Conservation (phyloP, 2,888 invertebrate species). For the Chelonus formosanus region DNA sequence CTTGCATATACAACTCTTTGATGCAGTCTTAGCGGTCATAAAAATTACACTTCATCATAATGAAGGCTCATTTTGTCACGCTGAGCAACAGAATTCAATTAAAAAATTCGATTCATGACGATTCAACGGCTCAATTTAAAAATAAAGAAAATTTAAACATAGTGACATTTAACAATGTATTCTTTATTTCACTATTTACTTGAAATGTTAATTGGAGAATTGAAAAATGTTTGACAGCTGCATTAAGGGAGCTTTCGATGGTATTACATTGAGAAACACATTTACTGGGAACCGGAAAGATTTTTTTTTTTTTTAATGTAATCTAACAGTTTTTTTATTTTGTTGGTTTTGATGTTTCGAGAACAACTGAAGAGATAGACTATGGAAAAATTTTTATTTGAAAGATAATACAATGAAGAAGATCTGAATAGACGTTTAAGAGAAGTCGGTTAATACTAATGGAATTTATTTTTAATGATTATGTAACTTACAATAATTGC, state of each 20-base stretch:
- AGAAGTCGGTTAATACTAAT: too few relatives aligned
- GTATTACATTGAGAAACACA: too few relatives aligned
- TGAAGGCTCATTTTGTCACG: conserved; percentile 53
- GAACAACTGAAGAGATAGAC: too few relatives aligned
- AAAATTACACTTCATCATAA: conserved; percentile 49
- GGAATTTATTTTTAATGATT: too few relatives aligned
- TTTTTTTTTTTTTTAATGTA: not conserved
- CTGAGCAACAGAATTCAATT: conserved; percentile 47
- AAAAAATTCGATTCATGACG: conserved; percentile 46
- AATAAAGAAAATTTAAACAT: not conserved
- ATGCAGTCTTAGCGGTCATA: conserved; percentile 29
- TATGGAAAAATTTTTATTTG: not conserved
- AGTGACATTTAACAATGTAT: not conserved
- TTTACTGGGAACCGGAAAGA: not conserved
- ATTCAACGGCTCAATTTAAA: not conserved
- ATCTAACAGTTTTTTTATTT: not conserved
- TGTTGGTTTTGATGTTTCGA: too few relatives aligned
- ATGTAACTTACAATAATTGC: too few relatives aligned
- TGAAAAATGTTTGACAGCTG: too few relatives aligned
- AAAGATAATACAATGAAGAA: not conserved
- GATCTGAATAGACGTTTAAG: too few relatives aligned
- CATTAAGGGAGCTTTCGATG: too few relatives aligned
- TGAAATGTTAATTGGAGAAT: too few relatives aligned
- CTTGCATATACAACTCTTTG: too few relatives aligned
- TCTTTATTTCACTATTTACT: not conserved